Base-by-base conservation (phyloP, 2,797 vertebrate species). In the Clarias fuscus region DNA sequence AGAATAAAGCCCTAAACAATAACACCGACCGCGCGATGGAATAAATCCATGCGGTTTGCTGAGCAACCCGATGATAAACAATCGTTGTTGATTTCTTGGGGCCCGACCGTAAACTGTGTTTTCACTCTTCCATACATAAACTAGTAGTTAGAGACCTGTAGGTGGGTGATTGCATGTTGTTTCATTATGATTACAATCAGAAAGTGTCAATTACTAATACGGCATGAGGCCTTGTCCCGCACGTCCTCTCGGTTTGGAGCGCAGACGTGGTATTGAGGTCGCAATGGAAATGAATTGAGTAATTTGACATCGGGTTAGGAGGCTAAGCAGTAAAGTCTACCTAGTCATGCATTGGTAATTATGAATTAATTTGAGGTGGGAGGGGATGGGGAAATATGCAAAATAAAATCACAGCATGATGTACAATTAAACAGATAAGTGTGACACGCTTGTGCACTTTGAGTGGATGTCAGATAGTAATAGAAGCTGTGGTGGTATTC, bases 1-100 rank as follows among this genome's bases (percentile, higher is more conserved):
- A 68, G 24, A 77, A 83, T 43, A 84, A 22, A 82, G 27, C 82
- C 64, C 56, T 58, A 56, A 88, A 77, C 71, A 83, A 88, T 22
- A 61, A 71, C 58, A 79, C 33, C 18, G 40, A 62, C 37, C 76
- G 73, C 30, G 43, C 40, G 72, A 64, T 17, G 18, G 13, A 87
- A 82, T 2, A n/a, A n/a, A 70, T 40, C 27, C 30, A 37, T 33
- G 62, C 3, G 18, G 76, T 78, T 24, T 53, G 7, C 48, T 27
- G 30, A 70, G 88, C 62, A n/a, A 76, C 20, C 68, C 59, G 65
- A 77, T 58, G 53, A 67, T 56, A 84, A 43, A 86, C 82, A 83
- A 83, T 68, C 7, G 71, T 20, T 37, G 30, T 61, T 65, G 64
- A 70, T 58, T 86, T 86, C 79, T 58, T 65, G 43, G 22, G 18